Evolutionary conservation across 1,140 invertebrate genomes (phyloP), one percentile per base, ranked within the genome.

Genomic region (Caerostris darwini): DNA sequence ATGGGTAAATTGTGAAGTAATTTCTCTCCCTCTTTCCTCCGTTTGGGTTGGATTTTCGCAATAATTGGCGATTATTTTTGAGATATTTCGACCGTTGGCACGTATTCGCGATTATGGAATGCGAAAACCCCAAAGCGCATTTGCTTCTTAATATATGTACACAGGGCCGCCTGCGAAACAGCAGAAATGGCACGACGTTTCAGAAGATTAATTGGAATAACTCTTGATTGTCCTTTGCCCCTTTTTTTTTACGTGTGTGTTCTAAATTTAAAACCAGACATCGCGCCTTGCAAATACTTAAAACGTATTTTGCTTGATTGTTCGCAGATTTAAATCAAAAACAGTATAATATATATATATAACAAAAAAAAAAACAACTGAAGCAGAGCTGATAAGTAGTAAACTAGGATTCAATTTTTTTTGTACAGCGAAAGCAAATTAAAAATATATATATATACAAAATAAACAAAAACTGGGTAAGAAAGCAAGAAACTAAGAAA

Each of bases 1-100:
- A 54, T 61, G 85, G 92, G 92, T 81, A 88, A 89, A 88, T 94
- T 94, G 92, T 89, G 92, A 88, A 89, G 85, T 94, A 92, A 92
- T 92, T 83, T 92, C 77, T 64, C 17, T 77, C 71, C 34, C 71
- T 34, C 19, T 77, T 67, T 93, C 71, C 85, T 67, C 58, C 92
- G 64, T 93, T 87, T 83, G 64, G 61, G 10, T 34, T 93, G 92
- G 85, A 81, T 91, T n/a, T 82, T 61, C 34, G 85, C 57, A 94
- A 94, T 88, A 88, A 94, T 94, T 88, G 92, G 64, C 57, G 92
- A 88, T 81, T 93, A 88, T 88, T 88, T 85, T 88, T 92, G 71
- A 54, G 81, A 19, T 57, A 69, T 85, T 67, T 81, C 69, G 59
- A 54, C 61, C 14, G 8, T 14, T 94, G 69, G 58, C 67, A 94